These are phyloP conservation scores for Apoderus coryli DNA, from an alignment of 2,888 invertebrate genomes.

Conservation along the genomic window DNA sequence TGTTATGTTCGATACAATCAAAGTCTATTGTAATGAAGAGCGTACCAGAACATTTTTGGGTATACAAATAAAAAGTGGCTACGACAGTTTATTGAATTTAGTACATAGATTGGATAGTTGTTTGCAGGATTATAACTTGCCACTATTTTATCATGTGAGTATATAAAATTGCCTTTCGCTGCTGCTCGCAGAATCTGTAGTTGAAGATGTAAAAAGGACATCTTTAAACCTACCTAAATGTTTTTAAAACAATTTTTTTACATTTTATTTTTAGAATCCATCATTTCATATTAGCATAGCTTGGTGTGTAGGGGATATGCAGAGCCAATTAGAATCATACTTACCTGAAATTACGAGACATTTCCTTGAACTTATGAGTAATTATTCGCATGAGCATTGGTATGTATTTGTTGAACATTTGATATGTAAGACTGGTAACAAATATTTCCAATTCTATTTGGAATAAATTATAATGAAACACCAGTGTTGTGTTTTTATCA, in stretches of 20 bases:
- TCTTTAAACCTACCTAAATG: too few species aligned
- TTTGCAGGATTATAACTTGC: conserved; percentile 58
- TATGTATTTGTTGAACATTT: conserved; percentile 39
- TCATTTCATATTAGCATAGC: conserved; percentile 74
- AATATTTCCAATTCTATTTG: conserved; percentile 27
- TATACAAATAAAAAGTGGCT: conserved; percentile 45
- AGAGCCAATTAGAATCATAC: conserved; percentile 34
- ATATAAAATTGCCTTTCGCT: conserved; percentile 2
- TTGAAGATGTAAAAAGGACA: too few species aligned
- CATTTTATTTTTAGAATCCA: conserved; percentile 55
- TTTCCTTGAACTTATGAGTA: conserved; percentile 28
- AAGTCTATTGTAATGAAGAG: conserved; percentile 73
- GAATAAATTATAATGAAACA: too few species aligned
- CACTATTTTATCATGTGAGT: conserved; percentile 60
- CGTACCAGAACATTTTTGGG: conserved; percentile 72
- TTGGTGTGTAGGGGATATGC: conserved; percentile 61
- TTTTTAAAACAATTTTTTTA: conserved; percentile 3
- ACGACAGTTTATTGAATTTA: conserved; percentile 40
- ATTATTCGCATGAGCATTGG: conserved; percentile 32
- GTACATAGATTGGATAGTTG: conserved; percentile 48
- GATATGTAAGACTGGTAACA: conserved; percentile 63
- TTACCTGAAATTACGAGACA: conserved; percentile 37
- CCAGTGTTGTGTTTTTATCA: too few species aligned
- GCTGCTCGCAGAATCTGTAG: background rate
- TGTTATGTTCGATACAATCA: conserved; percentile 44